Conservation (phyloP, 2,797 vertebrate genomes). For the Mycteria americana region DNA sequence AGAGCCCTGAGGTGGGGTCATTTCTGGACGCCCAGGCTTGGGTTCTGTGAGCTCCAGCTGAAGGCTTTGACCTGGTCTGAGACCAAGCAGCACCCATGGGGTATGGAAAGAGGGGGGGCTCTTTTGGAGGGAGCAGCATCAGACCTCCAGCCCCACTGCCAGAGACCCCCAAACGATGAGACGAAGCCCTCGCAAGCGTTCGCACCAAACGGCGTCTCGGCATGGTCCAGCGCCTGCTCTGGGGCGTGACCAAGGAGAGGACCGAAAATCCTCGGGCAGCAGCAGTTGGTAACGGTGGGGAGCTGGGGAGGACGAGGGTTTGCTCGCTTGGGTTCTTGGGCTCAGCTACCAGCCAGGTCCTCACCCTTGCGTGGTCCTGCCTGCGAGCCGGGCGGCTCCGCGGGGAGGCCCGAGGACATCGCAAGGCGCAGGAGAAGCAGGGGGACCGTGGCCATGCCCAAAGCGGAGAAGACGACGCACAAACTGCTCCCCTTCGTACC, state of each 20-base stretch:
- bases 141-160: no score
- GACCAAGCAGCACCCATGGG: not conserved
- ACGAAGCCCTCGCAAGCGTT: not conserved
- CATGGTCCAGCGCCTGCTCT: rapidly evolving
- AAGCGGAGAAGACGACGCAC: not conserved
- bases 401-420: not conserved
- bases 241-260: not conserved
- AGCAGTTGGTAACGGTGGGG: not conserved
- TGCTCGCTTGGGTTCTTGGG: not conserved
- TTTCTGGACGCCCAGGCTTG: not conserved
- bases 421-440: not conserved
- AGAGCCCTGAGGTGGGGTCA: not conserved
- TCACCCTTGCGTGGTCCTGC: not conserved
- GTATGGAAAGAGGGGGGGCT: not conserved
- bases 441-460: not conserved
- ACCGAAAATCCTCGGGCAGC: rapidly evolving
- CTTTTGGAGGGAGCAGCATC: not conserved
- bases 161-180: not conserved
- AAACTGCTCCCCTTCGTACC: not conserved
- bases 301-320: not conserved
- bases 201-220: not conserved
- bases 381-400: no score
- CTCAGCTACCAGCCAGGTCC: not conserved
- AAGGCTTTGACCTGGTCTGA: not conserved
- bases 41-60: not conserved